Percentiles rank a stretch among this genome's conserved stretches.
Conservation (phyloP, 2,113 vertebrate genomes). For the Thamnophis sirtalis region DNA sequence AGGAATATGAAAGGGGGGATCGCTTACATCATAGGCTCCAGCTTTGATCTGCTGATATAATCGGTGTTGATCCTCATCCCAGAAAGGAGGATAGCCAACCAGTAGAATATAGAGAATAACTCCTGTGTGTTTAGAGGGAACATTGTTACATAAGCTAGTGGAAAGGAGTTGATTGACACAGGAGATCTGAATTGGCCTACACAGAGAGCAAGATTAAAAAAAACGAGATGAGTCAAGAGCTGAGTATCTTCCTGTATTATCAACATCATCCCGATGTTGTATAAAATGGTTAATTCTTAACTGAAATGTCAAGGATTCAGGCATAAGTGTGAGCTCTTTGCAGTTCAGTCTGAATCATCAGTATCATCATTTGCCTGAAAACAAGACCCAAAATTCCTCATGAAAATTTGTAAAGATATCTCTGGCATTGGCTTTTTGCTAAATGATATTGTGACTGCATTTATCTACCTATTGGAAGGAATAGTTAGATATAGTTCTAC, state of each 20-base stretch:
- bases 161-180: neutral
- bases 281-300: neutral
- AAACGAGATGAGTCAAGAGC: neutral
- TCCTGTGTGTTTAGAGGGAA: conserved; percentile 67
- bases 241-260: neutral
- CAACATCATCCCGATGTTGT: neutral
- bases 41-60: conserved; percentile 99
- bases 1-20: neutral
- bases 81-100: conserved; percentile 96
- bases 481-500: neutral
- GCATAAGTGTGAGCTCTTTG: neutral
- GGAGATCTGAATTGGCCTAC: neutral
- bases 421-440: neutral
- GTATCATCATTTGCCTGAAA: neutral
- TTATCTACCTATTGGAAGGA: neutral
- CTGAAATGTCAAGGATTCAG: neutral
- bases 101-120: conserved; percentile 96
- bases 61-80: conserved; percentile 97
- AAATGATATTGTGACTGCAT: neutral
- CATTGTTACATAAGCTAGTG: neutral
- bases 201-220: neutral
- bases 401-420: neutral
- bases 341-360: neutral
- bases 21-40: conserved; percentile 92
- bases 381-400: neutral